phyloP scores from a whole-genome alignment of 2,797 vertebrate genomes.

The Malurus leucopterus region DNA sequence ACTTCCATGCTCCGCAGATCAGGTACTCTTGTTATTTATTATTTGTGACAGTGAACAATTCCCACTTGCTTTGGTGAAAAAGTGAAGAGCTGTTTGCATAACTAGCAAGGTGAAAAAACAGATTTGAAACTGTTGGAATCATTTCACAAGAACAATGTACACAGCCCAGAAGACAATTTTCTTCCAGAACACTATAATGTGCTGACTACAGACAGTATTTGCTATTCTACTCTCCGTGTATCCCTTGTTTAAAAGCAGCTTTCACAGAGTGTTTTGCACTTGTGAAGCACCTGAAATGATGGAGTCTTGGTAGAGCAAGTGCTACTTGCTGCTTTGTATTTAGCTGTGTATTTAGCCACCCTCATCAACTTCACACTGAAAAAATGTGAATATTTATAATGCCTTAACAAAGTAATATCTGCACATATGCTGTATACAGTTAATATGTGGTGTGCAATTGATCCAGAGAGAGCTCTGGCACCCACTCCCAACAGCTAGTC shows the following conservation, averaged over 20 bases:
- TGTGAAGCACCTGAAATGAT: neutral
- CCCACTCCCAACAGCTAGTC: no score
- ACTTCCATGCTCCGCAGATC: constrained; percentile 26
- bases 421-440: fast-evolving
- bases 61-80: constrained; percentile 62
- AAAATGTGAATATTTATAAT: neutral
- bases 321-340: no score
- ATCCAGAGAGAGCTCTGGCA: neutral
- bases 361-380: neutral
- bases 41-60: constrained; percentile 72
- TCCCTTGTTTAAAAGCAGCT: neutral
- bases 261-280: neutral
- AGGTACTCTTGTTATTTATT: constrained; percentile 61
- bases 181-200: neutral
- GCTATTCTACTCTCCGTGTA: neutral
- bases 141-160: neutral
- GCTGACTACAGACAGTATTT: neutral
- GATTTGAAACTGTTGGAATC: constrained; percentile 9
- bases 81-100: constrained; percentile 70
- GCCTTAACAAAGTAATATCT: neutral
- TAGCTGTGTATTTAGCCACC: neutral
- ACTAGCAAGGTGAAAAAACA: constrained; percentile 35
- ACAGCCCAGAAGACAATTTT: neutral
- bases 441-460: neutral
- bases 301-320: neutral